phyloP scores from a whole-genome alignment of 2,113 vertebrate genomes.

The Chinchilla lanigera region DNA sequence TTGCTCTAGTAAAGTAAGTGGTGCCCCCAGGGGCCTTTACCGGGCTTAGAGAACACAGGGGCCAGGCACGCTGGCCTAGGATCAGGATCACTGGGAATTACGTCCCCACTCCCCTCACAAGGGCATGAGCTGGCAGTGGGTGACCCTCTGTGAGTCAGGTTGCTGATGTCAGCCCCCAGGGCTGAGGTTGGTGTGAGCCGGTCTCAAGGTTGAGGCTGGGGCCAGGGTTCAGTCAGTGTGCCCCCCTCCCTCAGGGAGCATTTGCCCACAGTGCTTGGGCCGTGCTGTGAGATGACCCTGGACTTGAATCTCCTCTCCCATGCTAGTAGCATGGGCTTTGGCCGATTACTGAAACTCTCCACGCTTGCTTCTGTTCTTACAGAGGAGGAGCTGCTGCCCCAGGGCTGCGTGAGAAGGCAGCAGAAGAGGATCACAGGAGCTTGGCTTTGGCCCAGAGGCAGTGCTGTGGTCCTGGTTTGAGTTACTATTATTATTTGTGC shows the following conservation, averaged over 20 bases:
- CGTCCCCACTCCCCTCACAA: fast-evolving
- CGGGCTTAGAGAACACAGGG: not conserved
- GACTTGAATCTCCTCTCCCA: not conserved
- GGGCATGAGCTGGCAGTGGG: fast-evolving
- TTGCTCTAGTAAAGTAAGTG: too few species aligned
- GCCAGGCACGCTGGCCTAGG: not conserved
- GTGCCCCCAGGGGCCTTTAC: too few species aligned
- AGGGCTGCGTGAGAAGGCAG: too few species aligned
- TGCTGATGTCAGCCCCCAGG: not conserved
- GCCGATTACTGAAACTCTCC: not conserved
- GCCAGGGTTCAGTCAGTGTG: not conserved
- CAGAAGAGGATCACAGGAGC: fast-evolving
- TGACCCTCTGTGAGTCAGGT: not conserved
- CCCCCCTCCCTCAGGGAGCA: too few species aligned
- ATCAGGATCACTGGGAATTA: not conserved
- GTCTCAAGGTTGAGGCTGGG: not conserved
- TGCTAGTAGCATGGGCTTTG: not conserved
- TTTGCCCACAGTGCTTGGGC: not conserved
- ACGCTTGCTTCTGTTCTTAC: fast-evolving
- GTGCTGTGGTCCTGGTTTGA: fast-evolving
- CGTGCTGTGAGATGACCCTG: not conserved
- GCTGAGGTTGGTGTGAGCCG: not conserved
- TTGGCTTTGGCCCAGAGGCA: not conserved
- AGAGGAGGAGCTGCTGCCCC: fast-evolving
- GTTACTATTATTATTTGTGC: fast-evolving